phyloP scores from a whole-genome alignment of 2,888 invertebrate species.

The Lumbricus terrestris region DNA sequence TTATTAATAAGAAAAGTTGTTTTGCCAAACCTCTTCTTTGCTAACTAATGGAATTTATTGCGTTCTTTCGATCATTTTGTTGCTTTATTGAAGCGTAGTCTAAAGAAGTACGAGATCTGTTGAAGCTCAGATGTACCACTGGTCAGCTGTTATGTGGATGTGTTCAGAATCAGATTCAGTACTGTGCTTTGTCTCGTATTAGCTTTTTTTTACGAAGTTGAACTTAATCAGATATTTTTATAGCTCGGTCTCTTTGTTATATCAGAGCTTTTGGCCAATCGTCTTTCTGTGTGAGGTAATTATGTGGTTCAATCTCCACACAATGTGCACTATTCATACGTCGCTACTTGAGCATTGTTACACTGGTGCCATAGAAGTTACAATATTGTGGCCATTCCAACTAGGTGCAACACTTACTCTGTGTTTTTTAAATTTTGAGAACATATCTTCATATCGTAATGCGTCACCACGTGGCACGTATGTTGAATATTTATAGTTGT shows the following conservation, averaged over 20 bases:
- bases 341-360: not conserved
- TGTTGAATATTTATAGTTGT: no score
- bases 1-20: not conserved
- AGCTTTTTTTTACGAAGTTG: not conserved
- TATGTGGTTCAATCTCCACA: not conserved
- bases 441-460: not conserved
- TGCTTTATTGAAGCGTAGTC: not conserved
- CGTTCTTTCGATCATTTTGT: not conserved
- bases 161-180: not conserved
- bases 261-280: not conserved
- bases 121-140: not conserved
- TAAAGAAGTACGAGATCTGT: not conserved
- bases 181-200: not conserved
- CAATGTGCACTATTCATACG: not conserved
- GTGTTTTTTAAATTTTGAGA: not conserved
- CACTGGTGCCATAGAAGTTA: not conserved
- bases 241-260: not conserved
- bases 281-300: not conserved
- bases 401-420: not conserved
- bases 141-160: not conserved
- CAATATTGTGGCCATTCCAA: not conserved
- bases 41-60: not conserved
- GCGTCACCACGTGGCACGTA: no score
- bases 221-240: not conserved
- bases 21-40: not conserved